Conservation (phyloP, 2,888 invertebrate genomes). For the Plebejus anna region DNA sequence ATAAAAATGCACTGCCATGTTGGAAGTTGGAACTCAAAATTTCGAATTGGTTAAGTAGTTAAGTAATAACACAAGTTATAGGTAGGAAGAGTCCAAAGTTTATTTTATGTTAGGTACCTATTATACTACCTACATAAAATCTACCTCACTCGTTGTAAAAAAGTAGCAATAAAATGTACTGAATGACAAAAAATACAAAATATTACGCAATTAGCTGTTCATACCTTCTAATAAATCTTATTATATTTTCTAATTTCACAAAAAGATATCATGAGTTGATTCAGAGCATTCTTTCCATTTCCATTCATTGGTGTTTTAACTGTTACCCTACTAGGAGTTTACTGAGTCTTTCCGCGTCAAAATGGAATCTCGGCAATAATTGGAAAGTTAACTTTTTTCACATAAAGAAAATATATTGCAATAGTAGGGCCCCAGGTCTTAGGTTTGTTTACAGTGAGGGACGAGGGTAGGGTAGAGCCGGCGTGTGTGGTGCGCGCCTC, state of each 20-base stretch:
- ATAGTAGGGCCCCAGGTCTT: constrained; percentile 39
- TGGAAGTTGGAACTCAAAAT: not conserved
- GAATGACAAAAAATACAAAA: no score
- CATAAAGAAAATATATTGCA: constrained; percentile 1
- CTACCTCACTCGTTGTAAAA: not conserved
- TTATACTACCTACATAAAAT: no score
- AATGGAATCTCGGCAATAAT: not conserved
- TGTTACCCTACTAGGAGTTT: not conserved
- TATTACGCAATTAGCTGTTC: no score
- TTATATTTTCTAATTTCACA: no score
- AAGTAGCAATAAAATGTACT: not conserved
- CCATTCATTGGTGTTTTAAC: not conserved
- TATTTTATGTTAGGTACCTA: no score
- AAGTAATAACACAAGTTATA: not conserved
- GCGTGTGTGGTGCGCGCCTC: constrained; percentile 70
- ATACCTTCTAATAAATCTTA: no score
- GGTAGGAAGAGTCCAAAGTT: not conserved
- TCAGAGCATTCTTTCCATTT: not conserved
- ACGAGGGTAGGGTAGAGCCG: constrained; percentile 59
- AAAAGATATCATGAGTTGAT: no score
- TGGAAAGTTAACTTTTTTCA: not conserved
- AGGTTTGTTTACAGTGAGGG: constrained; percentile 71
- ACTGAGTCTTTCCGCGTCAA: not conserved
- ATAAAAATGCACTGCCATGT: constrained; percentile 25
- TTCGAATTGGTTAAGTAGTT: not conserved